Evolutionary conservation across 2,888 invertebrate genomes (phyloP).

Genomic region (Tholera decimalis): DNA sequence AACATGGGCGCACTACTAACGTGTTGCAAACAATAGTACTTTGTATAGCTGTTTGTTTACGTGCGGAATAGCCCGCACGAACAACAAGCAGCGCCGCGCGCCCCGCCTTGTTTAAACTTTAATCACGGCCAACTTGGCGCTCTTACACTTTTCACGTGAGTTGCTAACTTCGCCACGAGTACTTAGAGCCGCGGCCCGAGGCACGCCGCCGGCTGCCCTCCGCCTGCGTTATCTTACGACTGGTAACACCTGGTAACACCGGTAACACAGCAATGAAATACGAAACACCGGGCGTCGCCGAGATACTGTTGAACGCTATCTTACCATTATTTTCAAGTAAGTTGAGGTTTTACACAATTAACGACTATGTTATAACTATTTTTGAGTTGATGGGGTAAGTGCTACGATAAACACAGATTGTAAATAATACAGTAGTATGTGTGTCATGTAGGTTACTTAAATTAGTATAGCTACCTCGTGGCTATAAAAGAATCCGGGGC

Average conservation of each 20-base stretch:
- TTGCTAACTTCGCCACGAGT: slow-evolving; percentile 16
- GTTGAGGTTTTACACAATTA: too few species aligned
- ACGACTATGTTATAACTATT: too few species aligned
- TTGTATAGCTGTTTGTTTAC: slow-evolving; percentile 9
- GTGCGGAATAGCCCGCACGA: slow-evolving; percentile 22
- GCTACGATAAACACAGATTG: too few species aligned
- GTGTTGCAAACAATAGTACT: slow-evolving; percentile 14
- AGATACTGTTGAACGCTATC: neutral
- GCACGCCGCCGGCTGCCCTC: neutral
- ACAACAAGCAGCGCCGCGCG: slow-evolving; percentile 17
- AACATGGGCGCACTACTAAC: slow-evolving; percentile 14
- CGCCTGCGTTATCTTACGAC: neutral
- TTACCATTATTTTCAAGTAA: too few species aligned
- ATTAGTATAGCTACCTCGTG: too few species aligned
- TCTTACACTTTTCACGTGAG: slow-evolving; percentile 30
- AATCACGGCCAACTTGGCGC: slow-evolving; percentile 41
- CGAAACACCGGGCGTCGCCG: neutral
- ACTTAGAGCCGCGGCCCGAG: slow-evolving; percentile 19
- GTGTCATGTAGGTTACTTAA: too few species aligned
- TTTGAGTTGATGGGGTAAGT: too few species aligned
- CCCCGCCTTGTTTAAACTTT: slow-evolving; percentile 38
- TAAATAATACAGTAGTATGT: too few species aligned
- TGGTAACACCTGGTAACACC: neutral
- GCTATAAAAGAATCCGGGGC: too few species aligned
- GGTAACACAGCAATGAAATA: neutral